Evolutionary conservation across 2,113 vertebrate genomes (phyloP).

Genomic region (Phodopus roborovskii): DNA sequence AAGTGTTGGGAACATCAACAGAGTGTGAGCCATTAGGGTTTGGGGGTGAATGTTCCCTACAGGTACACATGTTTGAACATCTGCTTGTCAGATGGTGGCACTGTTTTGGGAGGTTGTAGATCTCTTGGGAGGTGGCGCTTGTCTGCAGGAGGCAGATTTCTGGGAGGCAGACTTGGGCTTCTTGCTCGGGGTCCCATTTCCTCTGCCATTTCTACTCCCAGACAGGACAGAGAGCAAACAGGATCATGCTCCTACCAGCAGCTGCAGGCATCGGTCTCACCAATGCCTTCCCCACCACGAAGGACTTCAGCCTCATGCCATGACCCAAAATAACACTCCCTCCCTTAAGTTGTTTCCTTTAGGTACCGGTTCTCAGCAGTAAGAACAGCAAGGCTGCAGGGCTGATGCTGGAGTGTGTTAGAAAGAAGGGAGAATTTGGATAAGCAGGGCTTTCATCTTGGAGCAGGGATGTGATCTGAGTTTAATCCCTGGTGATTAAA

Average conservation of each 20-base stretch:
- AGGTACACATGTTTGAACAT: not conserved
- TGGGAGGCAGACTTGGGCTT: not conserved
- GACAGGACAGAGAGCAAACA: not conserved
- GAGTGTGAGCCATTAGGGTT: not conserved
- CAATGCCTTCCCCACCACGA: too few relatives aligned
- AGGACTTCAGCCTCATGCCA: not conserved
- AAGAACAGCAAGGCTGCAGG: not conserved
- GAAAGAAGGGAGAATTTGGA: not conserved
- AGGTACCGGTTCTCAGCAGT: not conserved
- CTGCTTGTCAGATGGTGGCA: not conserved
- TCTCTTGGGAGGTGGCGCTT: not conserved
- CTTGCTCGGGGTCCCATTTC: not conserved
- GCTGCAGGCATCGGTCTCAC: too few relatives aligned
- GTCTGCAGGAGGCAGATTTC: not conserved
- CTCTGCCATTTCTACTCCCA: not conserved
- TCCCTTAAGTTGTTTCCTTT: not conserved
- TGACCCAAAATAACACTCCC: not conserved
- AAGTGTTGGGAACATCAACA: not conserved
- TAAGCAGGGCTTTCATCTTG: not conserved
- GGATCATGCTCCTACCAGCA: not conserved
- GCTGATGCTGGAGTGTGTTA: not conserved
- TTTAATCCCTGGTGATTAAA: not conserved
- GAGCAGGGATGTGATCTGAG: not conserved
- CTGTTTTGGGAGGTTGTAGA: not conserved
- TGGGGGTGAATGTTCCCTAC: not conserved